phyloP scores from a whole-genome alignment of 2,888 invertebrate genomes.

The Eupsilia transversa region DNA sequence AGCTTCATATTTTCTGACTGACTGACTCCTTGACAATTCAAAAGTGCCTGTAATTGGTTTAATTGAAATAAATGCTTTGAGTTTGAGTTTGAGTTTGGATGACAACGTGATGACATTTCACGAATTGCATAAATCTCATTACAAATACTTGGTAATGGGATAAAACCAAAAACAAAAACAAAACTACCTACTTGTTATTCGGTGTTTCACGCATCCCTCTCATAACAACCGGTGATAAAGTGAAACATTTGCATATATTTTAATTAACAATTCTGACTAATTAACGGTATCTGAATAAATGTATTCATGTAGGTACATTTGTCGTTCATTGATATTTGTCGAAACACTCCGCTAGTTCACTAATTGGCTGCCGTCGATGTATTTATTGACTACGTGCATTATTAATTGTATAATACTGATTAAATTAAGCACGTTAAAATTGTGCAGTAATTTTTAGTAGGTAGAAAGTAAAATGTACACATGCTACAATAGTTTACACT shows the following conservation, averaged over 20 bases:
- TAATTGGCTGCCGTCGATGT: constrained; percentile 39
- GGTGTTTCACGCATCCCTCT: neutral
- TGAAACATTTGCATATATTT: constrained; percentile 41
- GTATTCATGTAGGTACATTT: constrained; percentile 19
- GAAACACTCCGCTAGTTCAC: constrained; percentile 9
- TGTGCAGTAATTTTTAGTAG: neutral
- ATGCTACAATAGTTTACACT: neutral
- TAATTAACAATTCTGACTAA: constrained; percentile 47
- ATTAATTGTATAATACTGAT: constrained; percentile 28
- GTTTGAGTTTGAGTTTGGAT: too few relatives aligned
- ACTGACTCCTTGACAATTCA: too few relatives aligned
- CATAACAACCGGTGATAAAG: constrained; percentile 5
- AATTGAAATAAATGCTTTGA: too few relatives aligned
- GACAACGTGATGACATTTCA: constrained; percentile 6
- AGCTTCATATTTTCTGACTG: too few relatives aligned
- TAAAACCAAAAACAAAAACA: neutral
- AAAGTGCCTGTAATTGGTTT: too few relatives aligned
- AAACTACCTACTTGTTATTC: neutral
- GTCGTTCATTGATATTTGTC: constrained; percentile 26
- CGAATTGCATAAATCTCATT: neutral
- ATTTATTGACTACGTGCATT: constrained; percentile 48
- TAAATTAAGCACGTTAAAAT: neutral
- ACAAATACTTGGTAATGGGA: neutral
- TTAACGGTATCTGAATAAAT: constrained; percentile 41
- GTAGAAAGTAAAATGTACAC: neutral